phyloP scores from a whole-genome alignment of 2,797 vertebrate species.

The Tarsius wallacei region DNA sequence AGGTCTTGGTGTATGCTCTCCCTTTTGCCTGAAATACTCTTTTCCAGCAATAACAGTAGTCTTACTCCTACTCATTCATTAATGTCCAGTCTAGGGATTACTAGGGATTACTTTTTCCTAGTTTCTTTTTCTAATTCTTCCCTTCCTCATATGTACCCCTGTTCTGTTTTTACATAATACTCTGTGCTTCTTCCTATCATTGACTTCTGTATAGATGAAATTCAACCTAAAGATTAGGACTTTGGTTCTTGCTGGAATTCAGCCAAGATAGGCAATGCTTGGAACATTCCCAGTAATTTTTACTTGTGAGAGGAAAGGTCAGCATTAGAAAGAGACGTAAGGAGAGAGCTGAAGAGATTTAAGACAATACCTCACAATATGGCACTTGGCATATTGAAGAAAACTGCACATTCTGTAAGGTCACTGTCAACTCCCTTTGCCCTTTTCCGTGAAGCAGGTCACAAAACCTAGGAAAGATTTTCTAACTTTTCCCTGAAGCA shows the following conservation, averaged over 20 bases:
- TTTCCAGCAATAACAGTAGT: accelerated
- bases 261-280: background rate
- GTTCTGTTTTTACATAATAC: background rate
- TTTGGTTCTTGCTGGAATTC: background rate
- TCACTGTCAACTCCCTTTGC: no score
- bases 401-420: background rate
- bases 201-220: background rate
- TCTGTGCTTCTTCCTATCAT: background rate
- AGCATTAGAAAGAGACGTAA: background rate
- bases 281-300: background rate
- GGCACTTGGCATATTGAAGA: background rate
- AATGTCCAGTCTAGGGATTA: no score
- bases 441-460: background rate
- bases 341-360: background rate
- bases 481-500: background rate
- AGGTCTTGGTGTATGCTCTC: background rate
- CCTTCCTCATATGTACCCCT: background rate
- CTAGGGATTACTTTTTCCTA: background rate
- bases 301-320: background rate
- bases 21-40: accelerated
- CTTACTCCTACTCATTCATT: accelerated
- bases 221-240: background rate
- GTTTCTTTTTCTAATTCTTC: background rate
- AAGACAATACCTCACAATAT: background rate
- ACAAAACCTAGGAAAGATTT: background rate